Base-by-base conservation (phyloP, 30 jellyfish, hydroid and myxozoan genomes). In the Sanderia malayensis region DNA sequence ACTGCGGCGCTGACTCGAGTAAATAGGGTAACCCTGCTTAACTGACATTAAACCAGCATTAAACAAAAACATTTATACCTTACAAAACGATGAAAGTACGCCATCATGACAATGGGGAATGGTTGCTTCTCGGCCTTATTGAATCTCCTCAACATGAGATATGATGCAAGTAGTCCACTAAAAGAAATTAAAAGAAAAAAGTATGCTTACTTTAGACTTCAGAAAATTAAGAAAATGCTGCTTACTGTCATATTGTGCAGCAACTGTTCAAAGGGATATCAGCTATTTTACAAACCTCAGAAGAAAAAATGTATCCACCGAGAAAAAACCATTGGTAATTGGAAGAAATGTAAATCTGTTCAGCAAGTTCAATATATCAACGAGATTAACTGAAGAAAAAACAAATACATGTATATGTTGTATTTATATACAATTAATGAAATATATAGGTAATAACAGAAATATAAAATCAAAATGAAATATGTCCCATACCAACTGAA, bases 101-200 rank as follows among this genome's bases (percentile, higher is more conserved):
- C 86, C 69, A 47, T 52, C n/a, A n/a, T n/a, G n/a, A n/a, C n/a
- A n/a, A n/a, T n/a, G 73, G 78, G 58, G 19, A 76, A 30, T 0
- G 89, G 89, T 8, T 83, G 57, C 61, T 64, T 83, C 11, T 96
- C 98, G 46, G 78, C 66, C 44, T 61, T 6, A 0, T 80, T 80
- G 62, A 71, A 34, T 64, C 96, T 72, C 47, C 85, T 52, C 52
- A 87, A 31, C 24, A 82, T 70, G 76, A 87, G 74, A 67, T 79
- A 87, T 8, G 96, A 55, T 6, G 77, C 94, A 9, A 87, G 82
- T 57, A 87, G 24, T 37, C 96, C 96, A 79, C 96, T 87, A 66
- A 22, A 86, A 79, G 21, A 32, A 32, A n/a, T n/a, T n/a, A n/a
- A n/a, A n/a, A n/a, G n/a, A n/a, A n/a, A n/a, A n/a, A n/a, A n/a